Conservation (phyloP, 30 jellyfish, hydroid and myxozoan genomes). For the Chrysaora quinquecirrha region DNA sequence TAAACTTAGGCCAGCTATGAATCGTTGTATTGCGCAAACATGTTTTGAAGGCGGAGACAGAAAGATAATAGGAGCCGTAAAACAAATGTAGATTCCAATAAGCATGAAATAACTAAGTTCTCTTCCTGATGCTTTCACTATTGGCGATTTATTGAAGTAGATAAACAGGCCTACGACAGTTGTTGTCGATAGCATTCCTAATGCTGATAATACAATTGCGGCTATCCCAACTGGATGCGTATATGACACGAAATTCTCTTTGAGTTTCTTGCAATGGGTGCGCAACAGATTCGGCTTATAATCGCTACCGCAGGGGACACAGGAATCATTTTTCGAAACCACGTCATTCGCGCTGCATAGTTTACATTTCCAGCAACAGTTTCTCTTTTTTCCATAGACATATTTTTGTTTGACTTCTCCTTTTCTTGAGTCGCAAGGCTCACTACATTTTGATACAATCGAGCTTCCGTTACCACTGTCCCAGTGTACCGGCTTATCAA, state of each 20-base stretch:
- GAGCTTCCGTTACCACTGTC: slow-evolving; percentile 6
- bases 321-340: slow-evolving; percentile 41
- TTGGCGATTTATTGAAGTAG: slow-evolving; percentile 26
- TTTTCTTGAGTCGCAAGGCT: slow-evolving; percentile 33
- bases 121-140: slow-evolving; percentile 76
- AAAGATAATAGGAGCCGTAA: slow-evolving; percentile 61
- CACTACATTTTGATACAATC: slow-evolving; percentile 45
- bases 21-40: slow-evolving; percentile 70
- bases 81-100: slow-evolving; percentile 54
- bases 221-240: slow-evolving; percentile 46
- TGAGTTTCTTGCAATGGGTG: slow-evolving; percentile 31
- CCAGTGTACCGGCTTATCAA: slow-evolving; percentile 13
- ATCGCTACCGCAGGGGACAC: slow-evolving; percentile 40
- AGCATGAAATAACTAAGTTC: slow-evolving; percentile 74
- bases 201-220: slow-evolving; percentile 34
- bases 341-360: slow-evolving; percentile 49
- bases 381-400: not conserved
- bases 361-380: slow-evolving; percentile 70
- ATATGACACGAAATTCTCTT: slow-evolving; percentile 17
- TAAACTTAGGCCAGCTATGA: slow-evolving; percentile 91
- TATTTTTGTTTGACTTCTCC: slow-evolving; percentile 36
- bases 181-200: slow-evolving; percentile 52
- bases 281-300: slow-evolving; percentile 49
- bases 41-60: slow-evolving; percentile 48
- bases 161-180: slow-evolving; percentile 29